Evolutionary conservation across 2,888 invertebrate species (phyloP).

Genomic region (Hydroisotoma schaefferi): DNA sequence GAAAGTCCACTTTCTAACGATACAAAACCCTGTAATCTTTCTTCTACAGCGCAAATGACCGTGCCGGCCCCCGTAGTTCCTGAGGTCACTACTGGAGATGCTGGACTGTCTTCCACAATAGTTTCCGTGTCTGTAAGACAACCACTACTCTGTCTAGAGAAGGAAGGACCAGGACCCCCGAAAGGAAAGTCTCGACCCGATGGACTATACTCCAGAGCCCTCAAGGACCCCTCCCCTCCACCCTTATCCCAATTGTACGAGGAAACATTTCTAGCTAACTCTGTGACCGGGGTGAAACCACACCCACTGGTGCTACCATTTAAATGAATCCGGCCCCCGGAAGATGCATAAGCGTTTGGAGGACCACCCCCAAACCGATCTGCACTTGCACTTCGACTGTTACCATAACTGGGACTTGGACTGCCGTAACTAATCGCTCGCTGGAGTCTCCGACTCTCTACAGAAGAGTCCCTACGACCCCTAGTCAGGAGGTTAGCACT

Average conservation of each 20-base stretch:
- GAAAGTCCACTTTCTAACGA: too few relatives aligned
- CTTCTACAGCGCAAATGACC: too few relatives aligned
- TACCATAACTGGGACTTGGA: conserved; percentile 21
- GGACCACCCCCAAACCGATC: conserved; percentile 25
- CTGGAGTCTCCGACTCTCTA: conserved; percentile 19
- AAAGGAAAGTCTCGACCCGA: neutral
- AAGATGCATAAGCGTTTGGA: neutral
- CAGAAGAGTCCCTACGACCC: conserved; percentile 18
- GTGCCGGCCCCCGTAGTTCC: neutral
- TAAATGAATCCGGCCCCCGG: neutral
- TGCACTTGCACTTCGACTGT: conserved; percentile 40
- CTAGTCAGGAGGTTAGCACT: neutral
- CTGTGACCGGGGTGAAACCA: conserved; percentile 38
- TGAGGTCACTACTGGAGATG: too few relatives aligned
- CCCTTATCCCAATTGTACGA: conserved; percentile 43
- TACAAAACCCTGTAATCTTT: too few relatives aligned
- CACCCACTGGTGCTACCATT: neutral
- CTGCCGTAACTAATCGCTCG: neutral
- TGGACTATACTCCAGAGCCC: neutral
- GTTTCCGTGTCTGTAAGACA: neutral
- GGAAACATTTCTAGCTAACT: conserved; percentile 45
- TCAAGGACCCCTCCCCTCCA: neutral
- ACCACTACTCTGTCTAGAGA: neutral
- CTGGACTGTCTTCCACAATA: neutral
- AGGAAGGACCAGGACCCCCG: too few relatives aligned